Percentiles rank a stretch among this genome's conserved stretches.
These are phyloP conservation scores for Prionailurus bengalensis DNA, from an alignment of 2,113 vertebrate species.

Conservation along the genomic window DNA sequence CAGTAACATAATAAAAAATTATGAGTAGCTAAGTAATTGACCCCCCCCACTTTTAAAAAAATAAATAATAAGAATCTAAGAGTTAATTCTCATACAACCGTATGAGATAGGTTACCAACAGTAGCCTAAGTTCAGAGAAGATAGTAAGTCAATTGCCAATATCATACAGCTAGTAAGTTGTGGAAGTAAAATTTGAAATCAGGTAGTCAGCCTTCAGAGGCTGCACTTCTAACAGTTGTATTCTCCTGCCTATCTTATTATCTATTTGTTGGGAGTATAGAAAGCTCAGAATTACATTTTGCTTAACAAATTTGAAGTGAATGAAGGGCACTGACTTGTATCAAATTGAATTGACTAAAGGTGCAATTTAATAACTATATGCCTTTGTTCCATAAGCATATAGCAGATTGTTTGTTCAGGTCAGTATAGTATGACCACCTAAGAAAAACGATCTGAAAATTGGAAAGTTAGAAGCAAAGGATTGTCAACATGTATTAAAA, in stretches of 20 bases:
- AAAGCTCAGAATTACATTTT: neutral
- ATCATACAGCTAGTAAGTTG: neutral
- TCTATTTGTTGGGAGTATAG: neutral
- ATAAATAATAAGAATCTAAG: neutral
- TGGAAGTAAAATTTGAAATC: neutral
- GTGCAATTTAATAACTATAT: fast-evolving
- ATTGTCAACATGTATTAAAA: neutral
- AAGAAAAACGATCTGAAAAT: neutral
- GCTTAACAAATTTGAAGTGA: neutral
- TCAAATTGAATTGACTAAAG: neutral
- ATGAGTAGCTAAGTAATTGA: constrained; percentile 13
- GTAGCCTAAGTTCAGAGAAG: neutral
- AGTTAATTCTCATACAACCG: neutral
- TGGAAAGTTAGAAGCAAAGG: neutral
- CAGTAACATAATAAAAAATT: neutral
- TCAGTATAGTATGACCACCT: neutral
- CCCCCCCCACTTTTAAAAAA: neutral
- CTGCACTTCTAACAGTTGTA: neutral
- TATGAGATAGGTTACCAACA: neutral
- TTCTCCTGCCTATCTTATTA: neutral
- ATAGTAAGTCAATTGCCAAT: neutral
- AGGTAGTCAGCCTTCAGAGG: neutral
- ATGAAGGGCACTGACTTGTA: neutral
- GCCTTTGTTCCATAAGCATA: neutral
- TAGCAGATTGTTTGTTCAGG: neutral